phyloP scores from a whole-genome alignment of 2,113 vertebrate species.

The Tragelaphus strepsiceros region DNA sequence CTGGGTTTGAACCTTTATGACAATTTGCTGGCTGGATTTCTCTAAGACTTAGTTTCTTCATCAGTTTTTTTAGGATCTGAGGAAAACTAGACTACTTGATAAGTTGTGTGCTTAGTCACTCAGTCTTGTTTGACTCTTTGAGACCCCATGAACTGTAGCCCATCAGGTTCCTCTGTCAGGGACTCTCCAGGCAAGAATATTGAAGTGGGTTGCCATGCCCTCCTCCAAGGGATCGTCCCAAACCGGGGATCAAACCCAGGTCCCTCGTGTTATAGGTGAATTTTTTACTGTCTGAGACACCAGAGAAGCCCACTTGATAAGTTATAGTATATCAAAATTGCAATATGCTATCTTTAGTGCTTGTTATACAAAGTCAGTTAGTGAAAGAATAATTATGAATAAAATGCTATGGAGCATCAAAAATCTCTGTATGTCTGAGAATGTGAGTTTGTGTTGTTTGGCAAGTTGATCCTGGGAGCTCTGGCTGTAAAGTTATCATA shows the following conservation, averaged over 20 bases:
- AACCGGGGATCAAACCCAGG: background rate
- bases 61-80: background rate
- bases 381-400: background rate
- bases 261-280: background rate
- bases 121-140: background rate
- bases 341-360: background rate
- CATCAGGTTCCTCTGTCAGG: background rate
- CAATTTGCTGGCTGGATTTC: background rate
- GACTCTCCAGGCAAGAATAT: background rate
- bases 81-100: background rate
- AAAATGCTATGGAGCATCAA: background rate
- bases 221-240: background rate
- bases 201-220: background rate
- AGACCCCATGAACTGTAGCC: background rate
- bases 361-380: background rate
- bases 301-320: background rate
- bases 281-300: background rate
- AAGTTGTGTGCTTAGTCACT: background rate
- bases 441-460: background rate
- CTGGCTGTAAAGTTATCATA: background rate
- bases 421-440: background rate
- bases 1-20: background rate
- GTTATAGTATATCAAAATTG: background rate
- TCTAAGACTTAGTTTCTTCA: background rate
- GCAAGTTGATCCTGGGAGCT: background rate